A percentile compares a stretch with the other conserved stretches of the same genome.
phyloP scores from a whole-genome alignment of 2,113 vertebrate species.

The Gavia stellata region DNA sequence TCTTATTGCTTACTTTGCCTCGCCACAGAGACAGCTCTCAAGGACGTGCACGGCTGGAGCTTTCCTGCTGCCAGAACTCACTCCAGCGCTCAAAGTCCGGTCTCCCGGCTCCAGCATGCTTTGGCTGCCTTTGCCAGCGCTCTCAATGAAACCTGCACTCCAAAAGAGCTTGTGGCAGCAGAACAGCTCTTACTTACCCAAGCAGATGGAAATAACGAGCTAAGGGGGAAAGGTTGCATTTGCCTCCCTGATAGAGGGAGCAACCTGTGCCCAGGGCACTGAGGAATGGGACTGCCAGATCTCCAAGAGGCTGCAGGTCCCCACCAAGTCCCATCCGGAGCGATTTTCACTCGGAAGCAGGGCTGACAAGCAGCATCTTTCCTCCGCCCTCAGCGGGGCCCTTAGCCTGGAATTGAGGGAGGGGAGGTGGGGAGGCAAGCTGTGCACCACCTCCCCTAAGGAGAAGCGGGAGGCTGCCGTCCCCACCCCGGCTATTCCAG shows the following conservation, averaged over 20 bases:
- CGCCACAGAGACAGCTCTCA: not conserved
- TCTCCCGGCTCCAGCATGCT: accelerated
- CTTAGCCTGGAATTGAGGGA: not conserved
- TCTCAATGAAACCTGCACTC: not conserved
- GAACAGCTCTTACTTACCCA: not conserved
- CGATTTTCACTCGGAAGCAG: not conserved
- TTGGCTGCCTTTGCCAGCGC: accelerated
- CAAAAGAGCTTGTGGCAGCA: not conserved
- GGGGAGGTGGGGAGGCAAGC: not conserved
- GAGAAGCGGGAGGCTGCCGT: not conserved
- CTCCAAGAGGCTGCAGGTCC: not conserved
- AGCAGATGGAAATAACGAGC: not conserved
- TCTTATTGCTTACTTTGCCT: not conserved
- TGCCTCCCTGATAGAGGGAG: not conserved
- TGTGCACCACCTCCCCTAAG: not conserved
- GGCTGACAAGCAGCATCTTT: not conserved
- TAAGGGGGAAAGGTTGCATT: not conserved
- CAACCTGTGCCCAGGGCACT: not conserved
- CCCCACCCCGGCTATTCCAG: not conserved
- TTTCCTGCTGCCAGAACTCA: not conserved
- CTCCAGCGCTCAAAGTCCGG: not conserved
- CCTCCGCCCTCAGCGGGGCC: not conserved
- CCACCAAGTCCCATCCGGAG: not conserved
- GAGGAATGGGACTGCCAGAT: not conserved
- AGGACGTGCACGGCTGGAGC: not conserved